Evolutionary conservation across 2,113 vertebrate genomes (phyloP).

Genomic region (Paradoxurus hermaphroditus): DNA sequence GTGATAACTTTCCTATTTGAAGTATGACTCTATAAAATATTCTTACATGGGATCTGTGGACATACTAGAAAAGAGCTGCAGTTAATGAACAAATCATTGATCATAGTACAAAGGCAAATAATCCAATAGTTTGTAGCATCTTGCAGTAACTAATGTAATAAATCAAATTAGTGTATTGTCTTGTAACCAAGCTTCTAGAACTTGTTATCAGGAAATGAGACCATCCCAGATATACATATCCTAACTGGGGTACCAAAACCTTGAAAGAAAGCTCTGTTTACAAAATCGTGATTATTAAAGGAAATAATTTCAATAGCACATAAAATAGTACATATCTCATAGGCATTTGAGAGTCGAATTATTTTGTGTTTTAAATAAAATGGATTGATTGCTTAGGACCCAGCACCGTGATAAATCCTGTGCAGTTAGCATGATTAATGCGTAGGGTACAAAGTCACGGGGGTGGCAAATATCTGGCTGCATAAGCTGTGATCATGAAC

Average conservation of each 20-base stretch:
- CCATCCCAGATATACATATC: background rate
- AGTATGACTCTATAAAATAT: background rate
- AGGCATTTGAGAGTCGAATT: background rate
- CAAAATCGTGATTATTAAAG: background rate
- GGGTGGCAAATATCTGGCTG: rapidly evolving
- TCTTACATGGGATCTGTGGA: background rate
- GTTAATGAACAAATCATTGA: background rate
- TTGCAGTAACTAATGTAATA: background rate
- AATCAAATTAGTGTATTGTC: background rate
- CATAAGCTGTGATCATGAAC: background rate
- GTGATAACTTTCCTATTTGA: background rate
- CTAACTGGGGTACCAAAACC: background rate
- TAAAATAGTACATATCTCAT: background rate
- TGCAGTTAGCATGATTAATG: background rate
- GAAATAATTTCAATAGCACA: background rate
- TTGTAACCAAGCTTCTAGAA: background rate
- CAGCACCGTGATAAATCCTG: background rate
- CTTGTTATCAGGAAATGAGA: background rate
- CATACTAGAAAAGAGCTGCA: background rate
- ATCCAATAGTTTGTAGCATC: background rate
- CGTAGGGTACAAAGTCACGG: background rate
- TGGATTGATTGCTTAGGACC: background rate
- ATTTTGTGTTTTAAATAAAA: background rate
- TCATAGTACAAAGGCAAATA: background rate
- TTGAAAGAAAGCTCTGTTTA: background rate